These are phyloP conservation scores for Drosophila longiperda DNA, from an alignment of 2,888 invertebrate species.

Conservation along the genomic window DNA sequence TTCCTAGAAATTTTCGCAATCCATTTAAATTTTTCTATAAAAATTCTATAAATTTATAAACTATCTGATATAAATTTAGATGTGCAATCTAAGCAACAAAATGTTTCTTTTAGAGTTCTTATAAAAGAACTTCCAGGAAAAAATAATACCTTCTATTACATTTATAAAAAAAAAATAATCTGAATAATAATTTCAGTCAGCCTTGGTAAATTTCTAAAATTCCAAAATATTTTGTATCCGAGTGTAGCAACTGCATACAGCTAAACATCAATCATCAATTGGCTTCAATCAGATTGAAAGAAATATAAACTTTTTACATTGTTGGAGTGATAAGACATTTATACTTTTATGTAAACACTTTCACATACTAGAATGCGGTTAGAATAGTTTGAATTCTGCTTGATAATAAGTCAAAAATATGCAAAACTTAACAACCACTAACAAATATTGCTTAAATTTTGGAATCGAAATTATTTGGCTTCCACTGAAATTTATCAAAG, in stretches of 20 bases:
- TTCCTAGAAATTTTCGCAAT: slow-evolving; percentile 48
- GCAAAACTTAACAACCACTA: background rate
- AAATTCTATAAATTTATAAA: too few relatives aligned
- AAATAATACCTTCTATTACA: background rate
- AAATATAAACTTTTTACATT: background rate
- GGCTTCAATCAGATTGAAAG: background rate
- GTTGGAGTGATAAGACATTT: background rate
- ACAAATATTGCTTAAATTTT: background rate
- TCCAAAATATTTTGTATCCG: background rate
- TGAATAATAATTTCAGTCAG: background rate
- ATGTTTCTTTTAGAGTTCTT: background rate
- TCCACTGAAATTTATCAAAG: slow-evolving; percentile 56
- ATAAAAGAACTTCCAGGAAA: background rate
- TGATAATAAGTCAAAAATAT: background rate
- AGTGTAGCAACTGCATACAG: background rate
- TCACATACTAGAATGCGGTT: background rate
- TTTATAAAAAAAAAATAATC: background rate
- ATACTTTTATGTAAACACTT: background rate
- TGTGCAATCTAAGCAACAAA: background rate
- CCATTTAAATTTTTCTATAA: background rate
- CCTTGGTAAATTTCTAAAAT: background rate
- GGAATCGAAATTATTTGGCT: slow-evolving; percentile 39
- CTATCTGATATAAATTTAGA: background rate
- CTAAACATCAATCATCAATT: background rate
- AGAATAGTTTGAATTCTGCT: background rate